Percentiles rank a stretch among this genome's conserved stretches.
These are phyloP conservation scores for Stichodactyla helianthus DNA, from an alignment of 64 coral and sea anemone species.

Conservation along the genomic window DNA sequence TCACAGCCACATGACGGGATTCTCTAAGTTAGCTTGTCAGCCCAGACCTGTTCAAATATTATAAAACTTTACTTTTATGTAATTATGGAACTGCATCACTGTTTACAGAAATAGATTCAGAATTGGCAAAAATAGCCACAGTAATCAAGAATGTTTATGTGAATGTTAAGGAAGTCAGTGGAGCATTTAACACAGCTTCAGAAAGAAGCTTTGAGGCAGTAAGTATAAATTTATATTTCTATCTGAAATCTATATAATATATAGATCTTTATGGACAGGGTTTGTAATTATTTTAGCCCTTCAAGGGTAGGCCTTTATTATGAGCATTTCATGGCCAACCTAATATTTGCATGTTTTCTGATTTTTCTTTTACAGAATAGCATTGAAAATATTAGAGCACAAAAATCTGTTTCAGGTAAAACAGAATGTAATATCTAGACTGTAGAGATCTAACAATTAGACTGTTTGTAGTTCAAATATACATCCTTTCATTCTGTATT, in stretches of 20 bases:
- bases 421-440: not conserved
- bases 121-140: constrained; percentile 11
- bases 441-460: not conserved
- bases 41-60: too few relatives aligned
- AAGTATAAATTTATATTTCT: not conserved
- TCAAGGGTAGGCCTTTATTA: too few relatives aligned
- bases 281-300: too few relatives aligned
- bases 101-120: constrained; percentile 11
- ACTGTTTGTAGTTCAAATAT: not conserved
- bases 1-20: too few relatives aligned
- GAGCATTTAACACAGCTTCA: constrained; percentile 49
- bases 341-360: not conserved
- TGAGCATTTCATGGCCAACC: too few relatives aligned
- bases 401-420: constrained; percentile 90
- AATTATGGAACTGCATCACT: not conserved
- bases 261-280: too few relatives aligned
- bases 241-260: too few relatives aligned
- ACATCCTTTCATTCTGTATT: too few relatives aligned
- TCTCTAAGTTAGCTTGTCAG: too few relatives aligned
- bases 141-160: constrained; percentile 50
- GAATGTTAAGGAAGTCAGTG: constrained; percentile 43
- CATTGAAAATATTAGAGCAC: constrained; percentile 74
- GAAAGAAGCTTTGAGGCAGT: constrained; percentile 56
- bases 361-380: constrained; percentile 43
- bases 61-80: too few relatives aligned